Evolutionary conservation across 2,797 vertebrate genomes (phyloP).

Genomic region (Triplophysa bombifrons): DNA sequence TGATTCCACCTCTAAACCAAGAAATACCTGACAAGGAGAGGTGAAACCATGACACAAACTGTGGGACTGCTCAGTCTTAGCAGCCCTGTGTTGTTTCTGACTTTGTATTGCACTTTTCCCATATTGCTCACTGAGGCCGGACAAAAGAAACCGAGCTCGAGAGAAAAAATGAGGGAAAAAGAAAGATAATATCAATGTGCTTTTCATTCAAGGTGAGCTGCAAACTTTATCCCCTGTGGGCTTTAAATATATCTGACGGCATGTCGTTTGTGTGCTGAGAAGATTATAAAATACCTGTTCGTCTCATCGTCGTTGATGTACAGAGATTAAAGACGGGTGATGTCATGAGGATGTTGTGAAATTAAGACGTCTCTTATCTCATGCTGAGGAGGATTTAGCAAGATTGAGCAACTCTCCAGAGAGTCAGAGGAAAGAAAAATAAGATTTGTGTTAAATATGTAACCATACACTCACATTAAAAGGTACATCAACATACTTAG

Average conservation of each 20-base stretch:
- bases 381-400: slow-evolving; percentile 26
- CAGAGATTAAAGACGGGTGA: slow-evolving; percentile 46
- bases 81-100: slow-evolving; percentile 32
- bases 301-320: slow-evolving; percentile 39
- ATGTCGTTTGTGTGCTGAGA: slow-evolving; percentile 53
- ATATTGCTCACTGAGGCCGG: slow-evolving; percentile 34
- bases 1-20: too few species aligned
- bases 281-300: slow-evolving; percentile 58
- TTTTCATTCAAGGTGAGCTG: slow-evolving; percentile 34
- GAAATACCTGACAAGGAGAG: too few species aligned
- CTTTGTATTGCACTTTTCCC: slow-evolving; percentile 44
- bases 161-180: slow-evolving; percentile 20
- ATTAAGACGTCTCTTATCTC: slow-evolving; percentile 43
- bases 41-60: too few species aligned
- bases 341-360: slow-evolving; percentile 42
- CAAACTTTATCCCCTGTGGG: slow-evolving; percentile 50
- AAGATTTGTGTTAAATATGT: not conserved
- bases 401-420: slow-evolving; percentile 15
- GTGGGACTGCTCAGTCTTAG: slow-evolving; percentile 36
- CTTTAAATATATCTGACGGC: slow-evolving; percentile 59
- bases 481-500: not conserved
- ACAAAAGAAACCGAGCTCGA: slow-evolving; percentile 36
- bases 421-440: not conserved
- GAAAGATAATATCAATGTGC: slow-evolving; percentile 44
- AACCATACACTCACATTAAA: slow-evolving; percentile 3